These are phyloP conservation scores for Aphidoletes aphidimyza DNA, from an alignment of 2,888 invertebrate genomes.

Conservation along the genomic window DNA sequence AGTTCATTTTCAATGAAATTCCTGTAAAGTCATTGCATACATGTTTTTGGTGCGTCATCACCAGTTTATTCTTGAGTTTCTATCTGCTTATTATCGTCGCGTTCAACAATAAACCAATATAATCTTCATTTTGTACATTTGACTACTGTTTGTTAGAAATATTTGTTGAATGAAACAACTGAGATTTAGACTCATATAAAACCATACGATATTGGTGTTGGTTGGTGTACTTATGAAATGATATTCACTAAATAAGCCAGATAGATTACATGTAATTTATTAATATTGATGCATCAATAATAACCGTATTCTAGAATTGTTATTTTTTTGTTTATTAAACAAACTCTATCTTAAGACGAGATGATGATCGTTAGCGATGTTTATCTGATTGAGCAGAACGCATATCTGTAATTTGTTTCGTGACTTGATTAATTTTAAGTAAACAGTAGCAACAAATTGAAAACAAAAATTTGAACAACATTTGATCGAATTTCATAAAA, in stretches of 20 bases:
- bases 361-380: not conserved
- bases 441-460: too few relatives aligned
- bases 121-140: slow-evolving; percentile 33
- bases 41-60: slow-evolving; percentile 13
- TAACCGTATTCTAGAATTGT: not conserved
- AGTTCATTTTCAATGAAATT: slow-evolving; percentile 21
- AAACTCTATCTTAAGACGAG: not conserved
- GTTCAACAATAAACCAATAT: not conserved
- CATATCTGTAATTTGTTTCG: not conserved
- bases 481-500: too few relatives aligned
- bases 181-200: not conserved
- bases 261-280: too few relatives aligned
- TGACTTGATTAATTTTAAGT: too few relatives aligned
- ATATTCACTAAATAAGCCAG: slow-evolving; percentile 2
- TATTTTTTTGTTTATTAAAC: not conserved
- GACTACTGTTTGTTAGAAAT: slow-evolving; percentile 39
- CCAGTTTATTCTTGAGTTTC: not conserved
- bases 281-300: too few relatives aligned
- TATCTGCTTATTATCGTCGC: slow-evolving; percentile 19
- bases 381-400: not conserved
- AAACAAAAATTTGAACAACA: too few relatives aligned
- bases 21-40: slow-evolving; percentile 34
- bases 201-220: not conserved
- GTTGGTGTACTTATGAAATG: not conserved
- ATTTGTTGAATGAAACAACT: not conserved